Base-by-base conservation (phyloP, 2,888 invertebrate genomes). In the Liodrosophila aerea region DNA sequence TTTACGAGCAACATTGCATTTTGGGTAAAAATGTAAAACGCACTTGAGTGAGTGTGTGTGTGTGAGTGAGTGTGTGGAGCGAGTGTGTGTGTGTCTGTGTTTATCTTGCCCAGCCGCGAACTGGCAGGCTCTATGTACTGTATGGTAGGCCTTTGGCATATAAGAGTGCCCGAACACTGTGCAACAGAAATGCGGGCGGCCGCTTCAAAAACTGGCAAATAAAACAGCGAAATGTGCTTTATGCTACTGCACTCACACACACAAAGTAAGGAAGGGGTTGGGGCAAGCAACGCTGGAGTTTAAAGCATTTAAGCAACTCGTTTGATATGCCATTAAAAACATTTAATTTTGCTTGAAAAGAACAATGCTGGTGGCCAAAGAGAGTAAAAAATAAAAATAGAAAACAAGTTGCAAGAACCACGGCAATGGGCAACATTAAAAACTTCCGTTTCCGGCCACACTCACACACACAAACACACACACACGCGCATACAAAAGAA, bases 1-100 rank as follows among this genome's bases (percentile, higher is more conserved):
- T 78, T 78, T 78, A 83, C 78, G 78, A 80, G 81, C 76, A 56
- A 57, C 65, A 76, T 82, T 83, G 70, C 73, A 80, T 80, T 83
- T 83, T 57, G 84, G 63, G 57, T 57, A 62, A 65, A 75, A 76
- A 73, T 74, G 77, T 69, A 78, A 71, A 82, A 78, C 78, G 82
- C 80, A 76, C 78, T 77, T 65, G 64, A 64, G 30, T 27, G 11
- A 22, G 13, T 29, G 16, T 27, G 41, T 36, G 31, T 29, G 44
- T 43, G 11, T 37, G 31, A 29, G 11, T 40, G 30, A 34, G n/a
- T 56, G 41, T 13, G 16, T 39, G 9, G 8, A 7, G 34, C n/a
- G 11, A 40, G 5, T 43, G 13, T 37, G 33, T 43, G 27, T 12
- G 54, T 62, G 57, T 54, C 70, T 61, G 47, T 76, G 77, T 78